Evolutionary conservation across 2,888 invertebrate genomes (phyloP).

Genomic region (Hedychridium roseum): DNA sequence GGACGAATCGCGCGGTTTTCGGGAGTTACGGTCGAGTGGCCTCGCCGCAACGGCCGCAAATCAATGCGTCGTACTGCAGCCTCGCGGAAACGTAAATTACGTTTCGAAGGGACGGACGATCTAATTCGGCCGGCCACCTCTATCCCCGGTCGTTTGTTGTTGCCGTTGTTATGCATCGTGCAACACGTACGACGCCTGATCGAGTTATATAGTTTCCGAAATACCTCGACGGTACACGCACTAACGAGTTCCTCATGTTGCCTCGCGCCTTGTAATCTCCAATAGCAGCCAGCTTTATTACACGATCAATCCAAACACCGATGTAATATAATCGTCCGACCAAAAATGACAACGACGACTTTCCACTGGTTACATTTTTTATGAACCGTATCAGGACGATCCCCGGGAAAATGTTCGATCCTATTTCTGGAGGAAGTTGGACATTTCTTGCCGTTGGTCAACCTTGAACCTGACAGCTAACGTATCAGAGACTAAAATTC

Average conservation of each 20-base stretch:
- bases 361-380: too few species aligned
- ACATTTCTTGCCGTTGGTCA: too few species aligned
- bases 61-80: conserved; percentile 33
- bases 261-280: conserved; percentile 39
- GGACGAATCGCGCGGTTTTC: too few species aligned
- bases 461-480: too few species aligned
- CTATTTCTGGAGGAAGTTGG: too few species aligned
- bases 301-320: conserved; percentile 28
- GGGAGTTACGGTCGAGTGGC: too few species aligned
- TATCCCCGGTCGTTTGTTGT: too few species aligned
- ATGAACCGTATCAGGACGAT: too few species aligned
- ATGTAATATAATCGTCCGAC: too few species aligned
- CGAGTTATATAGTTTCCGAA: conserved; percentile 51
- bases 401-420: too few species aligned
- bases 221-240: conserved; percentile 46
- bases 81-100: conserved; percentile 44
- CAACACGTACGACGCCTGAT: conserved; percentile 31
- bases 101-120: conserved; percentile 44
- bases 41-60: conserved; percentile 25
- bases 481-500: too few species aligned
- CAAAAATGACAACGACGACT: too few species aligned
- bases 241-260: conserved; percentile 47
- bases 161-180: conserved; percentile 20
- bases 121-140: conserved; percentile 38
- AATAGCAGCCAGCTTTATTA: conserved; percentile 34